These are phyloP conservation scores for Camponotus pennsylvanicus DNA, from an alignment of 1,140 invertebrate genomes.

Conservation along the genomic window DNA sequence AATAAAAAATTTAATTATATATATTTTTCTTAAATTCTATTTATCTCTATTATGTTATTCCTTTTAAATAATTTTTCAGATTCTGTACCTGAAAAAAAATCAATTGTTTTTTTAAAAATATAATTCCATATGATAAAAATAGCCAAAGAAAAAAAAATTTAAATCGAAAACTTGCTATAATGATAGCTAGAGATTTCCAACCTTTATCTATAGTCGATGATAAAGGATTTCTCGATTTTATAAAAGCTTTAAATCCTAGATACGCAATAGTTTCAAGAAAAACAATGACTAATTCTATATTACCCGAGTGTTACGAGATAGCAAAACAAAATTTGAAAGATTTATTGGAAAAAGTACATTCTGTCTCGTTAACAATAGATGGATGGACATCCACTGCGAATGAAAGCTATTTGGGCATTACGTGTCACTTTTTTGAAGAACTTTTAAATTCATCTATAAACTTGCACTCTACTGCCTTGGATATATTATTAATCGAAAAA, in stretches of 20 bases:
- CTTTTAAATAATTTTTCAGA: background rate
- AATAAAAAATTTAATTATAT: too few species aligned
- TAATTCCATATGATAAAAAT: background rate
- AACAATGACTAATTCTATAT: background rate
- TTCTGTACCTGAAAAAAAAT: background rate
- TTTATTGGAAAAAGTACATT: background rate
- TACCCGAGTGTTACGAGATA: background rate
- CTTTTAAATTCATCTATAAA: too few species aligned
- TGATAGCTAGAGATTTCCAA: background rate
- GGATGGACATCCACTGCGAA: too few species aligned
- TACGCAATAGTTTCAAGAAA: background rate
- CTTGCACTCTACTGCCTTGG: too few species aligned
- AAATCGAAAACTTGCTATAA: background rate
- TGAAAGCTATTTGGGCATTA: too few species aligned
- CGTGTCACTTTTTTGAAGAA: too few species aligned
- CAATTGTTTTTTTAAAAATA: background rate
- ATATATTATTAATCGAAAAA: too few species aligned
- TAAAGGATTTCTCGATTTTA: background rate
- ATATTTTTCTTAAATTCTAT: background rate
- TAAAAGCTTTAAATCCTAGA: background rate
- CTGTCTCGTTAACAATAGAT: too few species aligned
- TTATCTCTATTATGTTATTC: background rate
- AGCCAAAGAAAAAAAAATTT: background rate
- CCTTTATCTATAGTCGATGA: background rate
- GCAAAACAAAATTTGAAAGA: background rate